Evolutionary conservation across 2,797 vertebrate genomes (phyloP), one percentile per base, ranked within the genome.

Genomic region (Poeciliopsis turneri): DNA sequence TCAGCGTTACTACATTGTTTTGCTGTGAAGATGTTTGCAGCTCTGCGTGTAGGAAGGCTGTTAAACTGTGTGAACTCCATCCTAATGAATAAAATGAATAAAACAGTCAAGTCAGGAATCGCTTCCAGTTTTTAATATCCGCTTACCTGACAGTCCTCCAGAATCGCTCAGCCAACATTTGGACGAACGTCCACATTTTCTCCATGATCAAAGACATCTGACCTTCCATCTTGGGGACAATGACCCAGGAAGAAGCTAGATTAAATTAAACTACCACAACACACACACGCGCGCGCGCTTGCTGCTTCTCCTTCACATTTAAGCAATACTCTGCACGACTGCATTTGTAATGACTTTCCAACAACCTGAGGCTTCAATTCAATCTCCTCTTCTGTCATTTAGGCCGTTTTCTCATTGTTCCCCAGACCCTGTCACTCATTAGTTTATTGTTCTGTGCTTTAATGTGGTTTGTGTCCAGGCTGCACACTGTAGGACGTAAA

Each of bases 21-120:
- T 39, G 46, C 51, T 75, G 84, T 47, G 83, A 86, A 79, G 82
- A 82, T 81, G 88, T 78, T 77, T 25, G 53, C 77, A 59, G 79
- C 49, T 1, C 82, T 71, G 77, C 78, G 85, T 86, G 88, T 89
- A 61, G 85, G 89, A 85, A 75, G 84, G 71, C n/a, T 86, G 84
- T 88, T 91, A 84, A 86, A 57, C 25, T 57, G n/a, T 57, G 55
- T 28, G 75, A 72, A 39, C 72, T 16, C 25, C 59, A 20, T 75
- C 75, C 57, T 33, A 61, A 61, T 61, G 4, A 61, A 13, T 13
- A 59, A 30, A 61, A 61, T 61, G 4, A 61, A 13, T 13, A 59
- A 30, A 59, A 30, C 11, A 59, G 18, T 61, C 59, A 61, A 61
- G 5, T 30, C 28, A 61, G 57, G 57, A 61, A 16, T 33, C 15